Evolutionary conservation across 2,888 invertebrate genomes (phyloP), one percentile per base, ranked within the genome.

Genomic region (Uloborus plumipes): DNA sequence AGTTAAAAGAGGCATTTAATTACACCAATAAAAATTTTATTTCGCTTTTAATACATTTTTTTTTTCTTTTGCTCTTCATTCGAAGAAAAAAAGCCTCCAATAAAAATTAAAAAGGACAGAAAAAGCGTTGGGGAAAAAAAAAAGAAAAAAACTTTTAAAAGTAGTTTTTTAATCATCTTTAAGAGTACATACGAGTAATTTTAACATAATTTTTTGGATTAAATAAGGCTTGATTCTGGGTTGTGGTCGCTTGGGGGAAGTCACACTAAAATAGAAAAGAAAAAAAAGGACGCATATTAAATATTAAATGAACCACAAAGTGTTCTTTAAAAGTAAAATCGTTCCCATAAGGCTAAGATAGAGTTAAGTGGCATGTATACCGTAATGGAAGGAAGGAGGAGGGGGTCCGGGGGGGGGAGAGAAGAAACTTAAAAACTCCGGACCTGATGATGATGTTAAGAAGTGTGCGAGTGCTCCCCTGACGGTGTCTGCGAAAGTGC

Each of bases 21-120:
- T 81, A 81, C 74, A 74, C 74, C 80, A 81, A 81, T 81, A 81
- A 81, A 81, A 81, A 81, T 81, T 81, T 81, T 74, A 81, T 81
- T 81, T 69, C 74, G 64, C 80, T 81, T 69, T 39, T 65, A 78
- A 67, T 49, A 53, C 51, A 59, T 77, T 72, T 78, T 26, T 26
- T n/a, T 39, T 39, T 39, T 39, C 39, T 39, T 74, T 74, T 74
- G 66, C 47, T 59, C 67, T 73, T 77, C 70, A 61, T 55, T 22
- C n/a, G 47, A 7, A 47, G 18, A 59, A 64, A n/a, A 64, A 26
- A 22, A 51, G 39, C 51, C 20, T 47, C 39, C 50, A 50, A 76
- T 51, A 76, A 76, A 65, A 65, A 64, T 73, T 51, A 53, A 51
- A 26, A 67, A 67, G 59, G 61, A 70, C 39, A 26, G 71, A 70